Evolutionary conservation across 1,140 invertebrate genomes (phyloP).

Genomic region (Macrotrachela quadricornifera): DNA sequence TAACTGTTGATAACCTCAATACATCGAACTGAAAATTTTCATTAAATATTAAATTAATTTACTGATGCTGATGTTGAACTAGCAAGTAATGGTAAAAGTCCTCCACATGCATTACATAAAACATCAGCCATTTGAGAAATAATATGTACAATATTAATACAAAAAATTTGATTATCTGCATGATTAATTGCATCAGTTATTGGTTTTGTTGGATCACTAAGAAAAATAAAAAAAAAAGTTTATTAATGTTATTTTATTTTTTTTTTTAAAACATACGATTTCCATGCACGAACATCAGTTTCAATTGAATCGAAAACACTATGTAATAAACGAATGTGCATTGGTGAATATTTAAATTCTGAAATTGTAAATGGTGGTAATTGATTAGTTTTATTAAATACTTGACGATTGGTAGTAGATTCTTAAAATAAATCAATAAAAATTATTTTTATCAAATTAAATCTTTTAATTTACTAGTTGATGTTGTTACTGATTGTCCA

Average conservation of each 20-base stretch:
- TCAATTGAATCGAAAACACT: slow-evolving; percentile 91
- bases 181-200: slow-evolving; percentile 76
- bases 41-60: no score
- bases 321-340: slow-evolving; percentile 82
- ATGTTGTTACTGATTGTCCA: no score
- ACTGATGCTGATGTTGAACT: slow-evolving; percentile 70
- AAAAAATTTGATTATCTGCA: slow-evolving; percentile 55
- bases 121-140: slow-evolving; percentile 96
- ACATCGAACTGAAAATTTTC: no score
- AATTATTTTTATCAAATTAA: no score
- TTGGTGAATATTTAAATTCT: slow-evolving; percentile 90
- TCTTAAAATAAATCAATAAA: no score
- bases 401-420: no score
- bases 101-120: slow-evolving; percentile 93
- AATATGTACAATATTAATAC: slow-evolving; percentile 93
- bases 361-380: slow-evolving; percentile 20
- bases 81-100: slow-evolving; percentile 76
- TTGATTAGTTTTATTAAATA: no score
- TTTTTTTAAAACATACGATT: no score
- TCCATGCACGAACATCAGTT: slow-evolving; percentile 85
- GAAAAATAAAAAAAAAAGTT: no score
- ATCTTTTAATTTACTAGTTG: no score
- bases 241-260: no score
- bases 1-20: no score
- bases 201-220: neutral